Base-by-base conservation (phyloP, 2,888 invertebrate species). In the Ditylenchus weischeri region DNA sequence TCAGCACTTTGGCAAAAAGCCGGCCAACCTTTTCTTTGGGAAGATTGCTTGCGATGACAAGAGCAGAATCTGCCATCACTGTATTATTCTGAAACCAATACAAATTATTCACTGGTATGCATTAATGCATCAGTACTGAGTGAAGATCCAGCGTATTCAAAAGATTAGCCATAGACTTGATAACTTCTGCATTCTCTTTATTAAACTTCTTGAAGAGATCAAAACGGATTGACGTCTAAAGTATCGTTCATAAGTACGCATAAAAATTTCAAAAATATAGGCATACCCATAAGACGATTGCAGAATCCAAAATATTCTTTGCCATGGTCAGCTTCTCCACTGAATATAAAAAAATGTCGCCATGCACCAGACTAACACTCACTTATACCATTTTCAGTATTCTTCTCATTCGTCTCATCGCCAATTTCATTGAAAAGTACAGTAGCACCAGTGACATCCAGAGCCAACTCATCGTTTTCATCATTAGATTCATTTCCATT, bases 41-140 rank as follows among this genome's bases (percentile, higher is more conserved):
- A n/a, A 69, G 47, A 54, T 64, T 48, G 50, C 69, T 69, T 19
- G 68, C 69, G 57, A 69, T 69, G 13, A 57, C 57, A 54, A 69
- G 48, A 0, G 69, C 69, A 35, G 69, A 69, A 18, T 69, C 69
- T 21, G 62, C 51, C 59, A 69, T 15, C 43, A 29, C 18, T 10
- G 63, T 58, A 8, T 10, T 43, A 38, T 64, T 59, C 66, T 69
- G 19, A 38, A 48, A 29, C 11, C 35, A 10, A 47, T 59, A 66
- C n/a, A 11, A 21, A 21, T 19, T 35, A 67, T 19, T 4, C 54
- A 35, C 10, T n/a, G n/a, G n/a, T n/a, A n/a, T n/a, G 8, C 21
- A 11, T 57, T 36, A 48, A 11, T 48, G 15, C 2, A 61, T 18
- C 29, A 8, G 19, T 21, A 68, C 69, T 21, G 65, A 57, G 48